Percentiles rank a stretch among this genome's conserved stretches.
These are phyloP conservation scores for Gambelia wislizenii DNA, from an alignment of 2,797 vertebrate species.

Conservation along the genomic window DNA sequence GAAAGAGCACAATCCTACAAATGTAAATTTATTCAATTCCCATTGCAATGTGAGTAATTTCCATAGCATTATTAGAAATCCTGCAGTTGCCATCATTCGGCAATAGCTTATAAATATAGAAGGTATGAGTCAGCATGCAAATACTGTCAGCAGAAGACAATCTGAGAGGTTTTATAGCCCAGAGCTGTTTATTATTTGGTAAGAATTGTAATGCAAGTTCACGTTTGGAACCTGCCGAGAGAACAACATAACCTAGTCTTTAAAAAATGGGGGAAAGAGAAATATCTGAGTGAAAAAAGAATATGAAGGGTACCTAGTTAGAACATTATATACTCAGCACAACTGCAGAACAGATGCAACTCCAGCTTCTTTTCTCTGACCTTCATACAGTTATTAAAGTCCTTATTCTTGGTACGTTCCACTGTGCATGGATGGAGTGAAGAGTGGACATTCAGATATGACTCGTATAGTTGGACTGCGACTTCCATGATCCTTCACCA, in stretches of 20 bases:
- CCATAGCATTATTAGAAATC: conserved; percentile 84
- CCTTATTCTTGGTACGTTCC: conserved; percentile 42
- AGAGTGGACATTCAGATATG: background rate
- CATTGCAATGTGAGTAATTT: conserved; percentile 81
- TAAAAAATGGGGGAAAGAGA: conserved; percentile 53
- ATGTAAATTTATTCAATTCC: conserved; percentile 84
- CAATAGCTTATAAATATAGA: conserved; percentile 81
- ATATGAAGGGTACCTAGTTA: conserved; percentile 43
- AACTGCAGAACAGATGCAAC: conserved; percentile 54
- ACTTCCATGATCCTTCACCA: background rate
- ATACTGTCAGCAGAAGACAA: conserved; percentile 81
- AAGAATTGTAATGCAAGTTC: conserved; percentile 80
- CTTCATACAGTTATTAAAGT: conserved; percentile 44
- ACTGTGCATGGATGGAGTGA: background rate
- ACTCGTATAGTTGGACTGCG: background rate
- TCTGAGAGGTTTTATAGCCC: conserved; percentile 81
- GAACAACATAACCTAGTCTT: conserved; percentile 73
- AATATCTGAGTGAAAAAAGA: conserved; percentile 19
- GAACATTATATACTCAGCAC: conserved; percentile 52
- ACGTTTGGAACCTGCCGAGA: conserved; percentile 80
- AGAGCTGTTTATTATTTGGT: conserved; percentile 83
- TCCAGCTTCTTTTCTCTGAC: background rate
- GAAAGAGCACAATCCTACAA: conserved; percentile 80
- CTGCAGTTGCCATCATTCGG: conserved; percentile 75
- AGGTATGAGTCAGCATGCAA: conserved; percentile 85